Evolutionary conservation across 2,888 invertebrate genomes (phyloP).

Genomic region (Drosophila differens): DNA sequence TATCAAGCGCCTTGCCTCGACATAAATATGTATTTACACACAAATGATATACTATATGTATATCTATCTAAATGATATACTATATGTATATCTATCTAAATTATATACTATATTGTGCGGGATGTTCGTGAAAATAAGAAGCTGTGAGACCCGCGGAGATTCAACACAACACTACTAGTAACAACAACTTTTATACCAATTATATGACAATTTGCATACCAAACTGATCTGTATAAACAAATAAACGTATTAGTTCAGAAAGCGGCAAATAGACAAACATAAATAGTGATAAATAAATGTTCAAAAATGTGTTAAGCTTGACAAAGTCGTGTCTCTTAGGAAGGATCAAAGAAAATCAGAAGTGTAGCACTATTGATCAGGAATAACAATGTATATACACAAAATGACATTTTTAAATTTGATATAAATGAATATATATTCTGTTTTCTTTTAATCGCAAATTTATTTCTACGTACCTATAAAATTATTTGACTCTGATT

Average conservation of each 20-base stretch:
- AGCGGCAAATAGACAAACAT: constrained; percentile 8
- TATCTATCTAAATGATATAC: neutral
- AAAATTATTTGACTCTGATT: neutral
- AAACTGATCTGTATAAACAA: constrained; percentile 26
- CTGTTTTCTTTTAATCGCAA: neutral
- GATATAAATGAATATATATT: neutral
- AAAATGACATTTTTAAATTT: neutral
- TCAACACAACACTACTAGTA: constrained; percentile 20
- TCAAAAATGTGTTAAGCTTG: constrained; percentile 42
- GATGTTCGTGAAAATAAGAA: constrained; percentile 51
- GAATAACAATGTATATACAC: neutral
- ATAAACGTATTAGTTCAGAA: constrained; percentile 12
- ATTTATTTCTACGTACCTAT: neutral
- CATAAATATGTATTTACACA: constrained; percentile 42
- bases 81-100: neutral
- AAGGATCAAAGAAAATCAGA: constrained; percentile 18
- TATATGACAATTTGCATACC: constrained; percentile 29
- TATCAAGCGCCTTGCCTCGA: constrained; percentile 65
- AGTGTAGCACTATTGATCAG: neutral
- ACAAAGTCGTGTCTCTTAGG: constrained; percentile 24
- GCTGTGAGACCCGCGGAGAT: constrained; percentile 38
- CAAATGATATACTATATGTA: constrained; percentile 13
- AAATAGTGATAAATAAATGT: constrained; percentile 31
- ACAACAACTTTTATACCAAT: constrained; percentile 6
- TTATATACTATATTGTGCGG: constrained; percentile 18